Evolutionary conservation across 1,140 invertebrate genomes (phyloP).

Genomic region (Drosophila kohkoa): DNA sequence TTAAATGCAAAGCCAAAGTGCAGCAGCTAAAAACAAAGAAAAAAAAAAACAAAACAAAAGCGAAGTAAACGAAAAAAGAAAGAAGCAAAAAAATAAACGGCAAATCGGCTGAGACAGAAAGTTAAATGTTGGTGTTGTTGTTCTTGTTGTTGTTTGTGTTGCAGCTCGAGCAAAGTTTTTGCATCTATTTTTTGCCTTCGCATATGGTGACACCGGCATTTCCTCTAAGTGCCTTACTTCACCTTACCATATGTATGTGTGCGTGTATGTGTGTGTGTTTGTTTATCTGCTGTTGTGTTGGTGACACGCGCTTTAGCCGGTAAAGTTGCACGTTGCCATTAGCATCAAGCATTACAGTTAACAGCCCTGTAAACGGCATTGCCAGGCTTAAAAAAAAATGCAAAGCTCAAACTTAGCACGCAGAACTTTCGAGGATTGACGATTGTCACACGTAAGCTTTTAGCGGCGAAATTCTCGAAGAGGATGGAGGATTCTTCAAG

Average conservation of each 20-base stretch:
- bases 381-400: constrained; percentile 47
- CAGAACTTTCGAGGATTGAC: constrained; percentile 9
- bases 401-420: constrained; percentile 17
- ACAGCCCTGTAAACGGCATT: constrained; percentile 55
- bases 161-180: constrained; percentile 18
- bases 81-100: constrained; percentile 21
- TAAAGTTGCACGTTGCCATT: constrained; percentile 43
- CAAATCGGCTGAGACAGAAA: constrained; percentile 31
- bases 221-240: constrained; percentile 27
- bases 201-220: constrained; percentile 38
- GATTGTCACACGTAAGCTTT: constrained; percentile 11
- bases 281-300: constrained; percentile 47
- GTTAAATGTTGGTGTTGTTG: constrained; percentile 28
- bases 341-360: constrained; percentile 52
- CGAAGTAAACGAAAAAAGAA: neutral
- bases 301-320: constrained; percentile 50
- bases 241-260: constrained; percentile 1
- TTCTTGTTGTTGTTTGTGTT: constrained; percentile 6
- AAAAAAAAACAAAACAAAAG: constrained; percentile 9
- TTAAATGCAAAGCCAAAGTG: constrained; percentile 65
- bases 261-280: constrained; percentile 34
- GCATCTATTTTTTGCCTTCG: constrained; percentile 21
- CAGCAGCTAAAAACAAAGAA: constrained; percentile 15
- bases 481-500: neutral
- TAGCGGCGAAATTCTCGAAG: neutral